These are phyloP conservation scores for Cantharis nigra DNA, from an alignment of 2,888 invertebrate species.

Conservation along the genomic window DNA sequence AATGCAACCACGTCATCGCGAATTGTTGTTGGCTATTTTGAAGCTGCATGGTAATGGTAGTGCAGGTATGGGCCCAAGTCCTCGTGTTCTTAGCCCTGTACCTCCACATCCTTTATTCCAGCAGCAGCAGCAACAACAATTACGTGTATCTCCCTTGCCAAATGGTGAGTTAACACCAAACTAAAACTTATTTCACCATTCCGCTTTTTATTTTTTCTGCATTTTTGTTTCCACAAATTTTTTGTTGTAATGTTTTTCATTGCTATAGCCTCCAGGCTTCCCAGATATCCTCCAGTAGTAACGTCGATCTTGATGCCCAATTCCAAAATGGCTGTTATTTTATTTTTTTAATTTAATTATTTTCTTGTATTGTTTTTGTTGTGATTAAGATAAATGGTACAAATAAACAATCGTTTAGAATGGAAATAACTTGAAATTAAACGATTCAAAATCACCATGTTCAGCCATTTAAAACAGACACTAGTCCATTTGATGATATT, in stretches of 20 bases:
- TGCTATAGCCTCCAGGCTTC: neutral
- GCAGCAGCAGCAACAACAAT: constrained; percentile 56
- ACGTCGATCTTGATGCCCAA: neutral
- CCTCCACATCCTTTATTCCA: constrained; percentile 53
- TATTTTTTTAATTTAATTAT: no score
- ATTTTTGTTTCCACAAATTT: constrained; percentile 6
- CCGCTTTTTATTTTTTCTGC: neutral
- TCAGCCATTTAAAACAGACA: no score
- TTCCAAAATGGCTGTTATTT: no score
- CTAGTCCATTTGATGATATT: no score
- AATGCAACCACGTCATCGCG: constrained; percentile 74
- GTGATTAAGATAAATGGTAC: no score
- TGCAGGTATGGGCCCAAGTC: constrained; percentile 52
- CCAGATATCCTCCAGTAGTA: neutral
- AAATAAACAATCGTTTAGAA: no score
- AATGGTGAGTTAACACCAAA: constrained; percentile 56
- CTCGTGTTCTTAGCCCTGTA: constrained; percentile 52
- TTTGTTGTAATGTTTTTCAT: constrained; percentile 12
- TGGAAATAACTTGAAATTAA: no score
- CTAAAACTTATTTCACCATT: constrained; percentile 3
- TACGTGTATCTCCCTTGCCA: constrained; percentile 66
- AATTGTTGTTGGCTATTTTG: constrained; percentile 70
- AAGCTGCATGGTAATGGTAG: constrained; percentile 56
- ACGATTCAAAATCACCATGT: no score
- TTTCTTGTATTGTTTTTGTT: no score